Conservation (phyloP, 2,797 vertebrate genomes). For the Selene dorsalis region DNA sequence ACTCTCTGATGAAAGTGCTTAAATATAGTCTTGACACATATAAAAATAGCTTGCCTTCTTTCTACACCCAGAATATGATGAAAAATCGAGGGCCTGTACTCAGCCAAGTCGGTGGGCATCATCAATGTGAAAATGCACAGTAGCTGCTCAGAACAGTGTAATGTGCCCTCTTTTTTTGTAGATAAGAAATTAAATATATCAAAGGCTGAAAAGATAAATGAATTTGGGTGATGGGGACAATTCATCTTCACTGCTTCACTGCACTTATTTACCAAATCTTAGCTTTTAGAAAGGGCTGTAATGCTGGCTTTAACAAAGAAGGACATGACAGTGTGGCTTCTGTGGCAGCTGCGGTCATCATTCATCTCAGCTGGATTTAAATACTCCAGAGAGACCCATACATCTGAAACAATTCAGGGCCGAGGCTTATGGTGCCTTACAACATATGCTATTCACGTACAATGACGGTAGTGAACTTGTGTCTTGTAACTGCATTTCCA, state of each 20-base stretch:
- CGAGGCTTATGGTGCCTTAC: constrained; percentile 38
- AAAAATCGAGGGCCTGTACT: constrained; percentile 32
- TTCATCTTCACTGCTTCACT: constrained; percentile 79
- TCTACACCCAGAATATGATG: constrained; percentile 30
- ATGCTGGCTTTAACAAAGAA: constrained; percentile 61
- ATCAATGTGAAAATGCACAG: constrained; percentile 54
- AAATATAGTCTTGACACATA: constrained; percentile 41
- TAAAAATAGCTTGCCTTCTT: constrained; percentile 26
- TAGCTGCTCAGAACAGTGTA: constrained; percentile 44
- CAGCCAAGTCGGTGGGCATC: constrained; percentile 32
- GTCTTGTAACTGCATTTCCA: constrained; percentile 23
- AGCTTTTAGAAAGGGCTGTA: constrained; percentile 71
- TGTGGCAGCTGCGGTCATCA: constrained; percentile 72
- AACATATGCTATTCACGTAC: constrained; percentile 51
- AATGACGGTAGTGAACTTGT: constrained; percentile 31
- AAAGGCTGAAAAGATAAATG: constrained; percentile 72
- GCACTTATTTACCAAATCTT: constrained; percentile 79
- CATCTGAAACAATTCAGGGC: constrained; percentile 59
- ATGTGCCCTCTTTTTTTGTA: constrained; percentile 56
- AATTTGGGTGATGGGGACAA: constrained; percentile 75
- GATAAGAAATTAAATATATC: constrained; percentile 73
- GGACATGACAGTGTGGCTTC: constrained; percentile 70
- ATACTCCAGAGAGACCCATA: constrained; percentile 66
- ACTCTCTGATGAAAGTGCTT: constrained; percentile 32
- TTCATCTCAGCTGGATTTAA: constrained; percentile 79